Evolutionary conservation across 2,888 invertebrate genomes (phyloP), one percentile per base, ranked within the genome.

Genomic region (Drosophila kambysellisi): DNA sequence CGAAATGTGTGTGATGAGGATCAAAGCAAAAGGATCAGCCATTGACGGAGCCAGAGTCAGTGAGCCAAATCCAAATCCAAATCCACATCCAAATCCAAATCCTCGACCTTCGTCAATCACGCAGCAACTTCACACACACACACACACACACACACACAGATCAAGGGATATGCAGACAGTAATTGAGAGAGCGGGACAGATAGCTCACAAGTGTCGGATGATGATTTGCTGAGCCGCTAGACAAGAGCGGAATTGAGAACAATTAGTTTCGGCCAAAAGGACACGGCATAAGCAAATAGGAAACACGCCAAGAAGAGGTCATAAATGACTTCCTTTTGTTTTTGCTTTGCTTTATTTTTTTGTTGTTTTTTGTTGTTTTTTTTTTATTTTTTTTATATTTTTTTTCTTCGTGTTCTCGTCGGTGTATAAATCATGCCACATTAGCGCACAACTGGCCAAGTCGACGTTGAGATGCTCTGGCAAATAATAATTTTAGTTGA

Each of bases 1-100:
- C 79, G 70, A 87, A 89, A 89, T 81, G 76, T 84, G 88, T 74
- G 81, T 84, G 88, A 84, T 84, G 88, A 89, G 89, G 88, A 87
- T 83, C 84, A 56, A 43, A 50, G 60, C 39, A 56, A 43, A 60
- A 75, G 81, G 63, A 78, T 76, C 48, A 70, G 57, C 35, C 53
- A 54, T 62, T 69, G 68, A 67, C 59, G 48, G 61, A 52, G 65
- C 61, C 54, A 58, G 39, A 39, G 60, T n/a, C 37, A n/a, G 41
- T 50, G 32, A 25, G 30, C 35, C 29, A n/a, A 46, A 46, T 25
- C 30, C 37, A 52, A 57, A 53, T 35, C 35, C 35, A 32, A 12
- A 46, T 25, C 30, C 37, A 52, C 52, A 53, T 35, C 35, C 35
- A 32, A 12, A 39, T 29, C 48, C 25, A 46, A 70, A 64, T 67